These are phyloP conservation scores for Euphysa ruthae DNA, from an alignment of 30 jellyfish, hydroid and myxozoan genomes.

Conservation along the genomic window DNA sequence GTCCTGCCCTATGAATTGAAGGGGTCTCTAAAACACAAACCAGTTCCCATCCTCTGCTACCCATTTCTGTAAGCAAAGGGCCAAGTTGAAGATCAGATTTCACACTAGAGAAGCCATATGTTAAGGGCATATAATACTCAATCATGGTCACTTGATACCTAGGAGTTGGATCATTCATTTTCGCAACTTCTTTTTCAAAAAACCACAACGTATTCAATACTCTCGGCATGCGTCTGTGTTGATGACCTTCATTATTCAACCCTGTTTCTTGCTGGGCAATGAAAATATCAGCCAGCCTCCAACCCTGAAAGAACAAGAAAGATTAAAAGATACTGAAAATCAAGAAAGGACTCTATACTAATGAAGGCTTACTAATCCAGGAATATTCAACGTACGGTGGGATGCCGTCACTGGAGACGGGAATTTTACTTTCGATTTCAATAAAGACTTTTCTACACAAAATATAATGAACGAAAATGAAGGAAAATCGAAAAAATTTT, in stretches of 20 bases:
- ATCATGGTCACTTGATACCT: conserved; percentile 30
- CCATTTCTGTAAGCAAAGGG: conserved; percentile 37
- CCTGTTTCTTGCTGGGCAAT: conserved; percentile 12
- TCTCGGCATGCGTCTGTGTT: neutral
- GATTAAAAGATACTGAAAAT: too few species aligned
- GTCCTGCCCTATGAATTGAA: conserved; percentile 6
- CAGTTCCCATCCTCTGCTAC: conserved; percentile 48
- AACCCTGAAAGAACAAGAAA: conserved; percentile 25
- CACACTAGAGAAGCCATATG: conserved; percentile 14
- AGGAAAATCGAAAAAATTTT: too few species aligned
- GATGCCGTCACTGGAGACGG: too few species aligned
- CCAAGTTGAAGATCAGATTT: conserved; percentile 14
- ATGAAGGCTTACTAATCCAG: too few species aligned
- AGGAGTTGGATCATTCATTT: conserved; percentile 29
- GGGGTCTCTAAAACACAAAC: conserved; percentile 44
- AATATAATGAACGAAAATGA: too few species aligned
- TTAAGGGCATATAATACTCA: conserved; percentile 9
- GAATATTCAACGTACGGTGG: too few species aligned
- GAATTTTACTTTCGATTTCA: too few species aligned
- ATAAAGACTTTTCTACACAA: too few species aligned
- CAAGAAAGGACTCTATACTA: too few species aligned
- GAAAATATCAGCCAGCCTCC: conserved; percentile 41
- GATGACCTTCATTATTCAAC: neutral
- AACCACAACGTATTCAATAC: conserved; percentile 38
- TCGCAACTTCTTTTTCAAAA: conserved; percentile 36